Conservation (phyloP, 2,113 vertebrate genomes). For the Varanus salvator region DNA sequence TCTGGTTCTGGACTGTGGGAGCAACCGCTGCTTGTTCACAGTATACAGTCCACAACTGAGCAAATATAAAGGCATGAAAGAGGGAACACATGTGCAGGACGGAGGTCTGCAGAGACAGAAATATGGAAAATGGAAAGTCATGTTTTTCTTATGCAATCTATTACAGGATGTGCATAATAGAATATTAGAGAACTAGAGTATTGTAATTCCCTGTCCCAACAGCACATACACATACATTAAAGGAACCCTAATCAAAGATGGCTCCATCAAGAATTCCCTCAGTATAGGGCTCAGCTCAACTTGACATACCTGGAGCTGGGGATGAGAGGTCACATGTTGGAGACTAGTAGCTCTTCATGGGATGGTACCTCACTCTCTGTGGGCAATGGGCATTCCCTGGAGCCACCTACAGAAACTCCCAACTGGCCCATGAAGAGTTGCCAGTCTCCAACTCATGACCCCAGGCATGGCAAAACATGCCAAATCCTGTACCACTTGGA, state of each 20-base stretch:
- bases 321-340: no score
- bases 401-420: no score
- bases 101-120: conserved; percentile 86
- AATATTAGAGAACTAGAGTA: background rate
- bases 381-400: no score
- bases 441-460: no score
- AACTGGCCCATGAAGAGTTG: no score
- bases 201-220: background rate
- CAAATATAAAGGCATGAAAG: conserved; percentile 99
- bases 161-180: background rate
- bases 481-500: no score
- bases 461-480: no score
- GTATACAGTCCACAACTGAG: conserved; percentile 98
- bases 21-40: conserved; percentile 95
- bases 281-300: background rate
- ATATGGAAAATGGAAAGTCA: conserved; percentile 7
- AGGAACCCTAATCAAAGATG: conserved; percentile 6
- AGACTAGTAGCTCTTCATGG: no score
- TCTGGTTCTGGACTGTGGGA: conserved; percentile 91
- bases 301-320: no score
- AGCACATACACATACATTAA: conserved; percentile 5
- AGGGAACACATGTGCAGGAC: conserved; percentile 99
- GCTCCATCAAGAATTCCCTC: background rate
- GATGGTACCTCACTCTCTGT: no score
- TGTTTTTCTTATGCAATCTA: background rate